Percentiles rank a stretch among this genome's conserved stretches.
phyloP scores from a whole-genome alignment of 2,888 invertebrate species.

The Platycnemis pennipes region DNA sequence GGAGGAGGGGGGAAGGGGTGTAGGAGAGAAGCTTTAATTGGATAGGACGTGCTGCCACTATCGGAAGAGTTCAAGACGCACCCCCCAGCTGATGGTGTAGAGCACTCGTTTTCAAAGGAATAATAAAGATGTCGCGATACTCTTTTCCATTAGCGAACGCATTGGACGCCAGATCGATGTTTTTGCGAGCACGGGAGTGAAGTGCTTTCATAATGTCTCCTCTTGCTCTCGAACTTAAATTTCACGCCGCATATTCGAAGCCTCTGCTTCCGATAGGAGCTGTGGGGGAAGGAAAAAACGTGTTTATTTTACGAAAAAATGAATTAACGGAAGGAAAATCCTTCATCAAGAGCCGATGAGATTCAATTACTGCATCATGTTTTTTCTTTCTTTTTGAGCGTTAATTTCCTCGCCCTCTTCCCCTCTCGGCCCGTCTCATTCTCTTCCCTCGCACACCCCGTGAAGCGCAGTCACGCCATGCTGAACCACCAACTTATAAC shows the following conservation, averaged over 20 bases:
- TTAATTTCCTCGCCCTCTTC: background rate
- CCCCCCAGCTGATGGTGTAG: background rate
- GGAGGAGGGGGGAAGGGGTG: background rate
- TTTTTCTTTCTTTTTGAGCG: background rate
- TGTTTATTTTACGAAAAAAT: background rate
- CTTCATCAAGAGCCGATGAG: background rate
- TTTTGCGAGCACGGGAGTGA: background rate
- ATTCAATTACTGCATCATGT: background rate
- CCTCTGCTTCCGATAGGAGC: background rate
- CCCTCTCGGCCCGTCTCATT: background rate
- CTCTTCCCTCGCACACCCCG: background rate
- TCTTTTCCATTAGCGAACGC: background rate
- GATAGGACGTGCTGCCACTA: background rate
- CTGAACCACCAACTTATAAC: background rate
- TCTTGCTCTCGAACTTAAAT: background rate
- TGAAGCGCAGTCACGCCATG: background rate
- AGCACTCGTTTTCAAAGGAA: background rate
- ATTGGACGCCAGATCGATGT: background rate
- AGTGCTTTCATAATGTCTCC: background rate
- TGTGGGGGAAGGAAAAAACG: background rate
- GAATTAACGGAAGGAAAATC: background rate
- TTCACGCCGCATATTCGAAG: background rate
- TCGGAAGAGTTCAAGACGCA: background rate
- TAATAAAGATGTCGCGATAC: slow-evolving; percentile 21
- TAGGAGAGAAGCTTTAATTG: background rate